phyloP scores from a whole-genome alignment of 2,888 invertebrate genomes.

The Noctua janthina region DNA sequence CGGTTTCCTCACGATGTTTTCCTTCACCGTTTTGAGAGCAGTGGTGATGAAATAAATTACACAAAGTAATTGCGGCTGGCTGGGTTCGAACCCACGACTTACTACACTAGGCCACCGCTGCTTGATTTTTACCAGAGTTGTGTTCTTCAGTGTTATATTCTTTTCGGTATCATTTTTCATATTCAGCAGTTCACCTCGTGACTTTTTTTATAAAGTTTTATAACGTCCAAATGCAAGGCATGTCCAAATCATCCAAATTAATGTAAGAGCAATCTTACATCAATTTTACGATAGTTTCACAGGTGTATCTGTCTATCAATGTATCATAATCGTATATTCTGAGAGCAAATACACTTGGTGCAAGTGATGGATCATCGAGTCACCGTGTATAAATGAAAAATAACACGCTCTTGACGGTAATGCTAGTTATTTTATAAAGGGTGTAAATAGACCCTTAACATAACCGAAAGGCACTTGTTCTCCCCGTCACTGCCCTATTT shows the following conservation, averaged over 20 bases:
- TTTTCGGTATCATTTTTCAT: not conserved
- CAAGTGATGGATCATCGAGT: not conserved
- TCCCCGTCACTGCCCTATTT: no score
- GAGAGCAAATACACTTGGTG: not conserved
- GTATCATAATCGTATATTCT: conserved; percentile 8
- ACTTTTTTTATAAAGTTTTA: not conserved
- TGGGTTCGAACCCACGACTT: no score
- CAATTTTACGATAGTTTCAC: conserved; percentile 9
- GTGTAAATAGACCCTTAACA: no score
- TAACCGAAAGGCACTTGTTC: no score
- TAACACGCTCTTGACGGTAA: not conserved
- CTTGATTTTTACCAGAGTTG: not conserved
- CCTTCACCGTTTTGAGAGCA: no score
- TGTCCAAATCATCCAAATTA: no score
- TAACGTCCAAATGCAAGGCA: not conserved
- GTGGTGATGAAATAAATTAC: no score
- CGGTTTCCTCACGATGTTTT: no score
- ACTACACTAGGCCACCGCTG: no score
- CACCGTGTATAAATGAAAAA: not conserved
- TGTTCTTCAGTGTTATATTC: not conserved
- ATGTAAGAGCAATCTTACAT: no score
- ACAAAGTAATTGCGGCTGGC: no score
- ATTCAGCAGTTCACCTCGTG: not conserved
- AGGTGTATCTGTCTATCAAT: conserved; percentile 5
- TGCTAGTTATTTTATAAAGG: no score